These are phyloP conservation scores for Papilio glaucus DNA, from an alignment of 1,140 invertebrate genomes.

Conservation along the genomic window DNA sequence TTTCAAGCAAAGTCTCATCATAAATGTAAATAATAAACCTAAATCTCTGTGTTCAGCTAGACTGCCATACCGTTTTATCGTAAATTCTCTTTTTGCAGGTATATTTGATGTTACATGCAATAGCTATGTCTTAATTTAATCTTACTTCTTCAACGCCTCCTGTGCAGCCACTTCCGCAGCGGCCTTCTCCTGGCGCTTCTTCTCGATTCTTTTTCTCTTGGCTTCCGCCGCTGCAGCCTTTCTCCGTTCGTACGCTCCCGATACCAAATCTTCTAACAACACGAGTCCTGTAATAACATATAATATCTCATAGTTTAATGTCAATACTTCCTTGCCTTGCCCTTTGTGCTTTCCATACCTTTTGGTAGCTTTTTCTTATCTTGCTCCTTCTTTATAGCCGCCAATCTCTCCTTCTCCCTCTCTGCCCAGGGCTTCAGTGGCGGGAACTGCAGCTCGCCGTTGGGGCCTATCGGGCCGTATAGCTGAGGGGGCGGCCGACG, in stretches of 20 bases:
- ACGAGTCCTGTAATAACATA: conserved; percentile 72
- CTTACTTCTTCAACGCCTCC: conserved; percentile 65
- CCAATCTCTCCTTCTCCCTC: conserved; percentile 60
- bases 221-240: conserved; percentile 77
- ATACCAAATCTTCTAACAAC: conserved; percentile 82
- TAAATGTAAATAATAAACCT: too few species aligned
- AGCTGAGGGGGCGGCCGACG: conserved; percentile 50
- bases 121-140: conserved; percentile 5
- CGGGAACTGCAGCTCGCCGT: conserved; percentile 69
- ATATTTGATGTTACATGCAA: too few species aligned
- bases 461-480: conserved; percentile 67
- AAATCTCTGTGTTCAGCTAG: too few species aligned
- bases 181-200: conserved; percentile 60
- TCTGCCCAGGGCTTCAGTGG: conserved; percentile 65
- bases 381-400: conserved; percentile 52
- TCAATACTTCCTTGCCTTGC: too few species aligned
- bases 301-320: not conserved
- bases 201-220: conserved; percentile 74
- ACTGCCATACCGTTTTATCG: too few species aligned
- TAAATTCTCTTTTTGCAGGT: too few species aligned
- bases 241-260: conserved; percentile 81
- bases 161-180: conserved; percentile 63
- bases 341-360: too few species aligned
- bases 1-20: too few species aligned
- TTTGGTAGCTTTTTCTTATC: conserved; percentile 66